These are phyloP conservation scores for Actinia equina DNA, from an alignment of 64 coral and sea anemone genomes.

Conservation along the genomic window DNA sequence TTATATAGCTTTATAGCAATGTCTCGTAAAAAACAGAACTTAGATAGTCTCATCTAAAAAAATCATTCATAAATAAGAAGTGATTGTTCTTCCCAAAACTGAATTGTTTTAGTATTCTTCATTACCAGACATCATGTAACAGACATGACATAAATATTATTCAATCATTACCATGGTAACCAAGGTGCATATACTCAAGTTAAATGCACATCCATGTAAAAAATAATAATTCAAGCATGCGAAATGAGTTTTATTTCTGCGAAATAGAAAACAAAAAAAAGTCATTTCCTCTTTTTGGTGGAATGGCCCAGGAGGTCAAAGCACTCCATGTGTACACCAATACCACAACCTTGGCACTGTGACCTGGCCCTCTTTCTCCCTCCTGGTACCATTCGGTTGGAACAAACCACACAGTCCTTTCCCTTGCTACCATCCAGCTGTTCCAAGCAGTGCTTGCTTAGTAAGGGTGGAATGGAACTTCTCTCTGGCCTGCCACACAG, in stretches of 20 bases:
- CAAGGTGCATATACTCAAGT: neutral
- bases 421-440: constrained; percentile 11
- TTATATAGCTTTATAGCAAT: neutral
- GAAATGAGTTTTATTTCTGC: neutral
- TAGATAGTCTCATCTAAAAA: neutral
- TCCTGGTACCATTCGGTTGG: constrained; percentile 20
- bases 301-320: too few species aligned
- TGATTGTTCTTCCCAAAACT: neutral
- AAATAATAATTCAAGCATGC: neutral
- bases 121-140: too few species aligned
- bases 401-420: constrained; percentile 48
- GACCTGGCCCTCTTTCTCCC: constrained; percentile 30
- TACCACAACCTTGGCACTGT: constrained; percentile 39
- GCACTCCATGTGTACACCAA: too few species aligned
- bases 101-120: neutral
- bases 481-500: constrained; percentile 4
- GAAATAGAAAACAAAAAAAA: too few species aligned
- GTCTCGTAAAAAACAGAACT: neutral
- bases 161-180: neutral
- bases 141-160: neutral
- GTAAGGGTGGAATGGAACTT: neutral
- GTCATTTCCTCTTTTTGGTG: constrained; percentile 44
- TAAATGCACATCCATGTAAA: neutral
- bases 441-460: neutral
- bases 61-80: neutral